Evolutionary conservation across 2,797 vertebrate genomes (phyloP).

Genomic region (Chaenodraco wilsoni): DNA sequence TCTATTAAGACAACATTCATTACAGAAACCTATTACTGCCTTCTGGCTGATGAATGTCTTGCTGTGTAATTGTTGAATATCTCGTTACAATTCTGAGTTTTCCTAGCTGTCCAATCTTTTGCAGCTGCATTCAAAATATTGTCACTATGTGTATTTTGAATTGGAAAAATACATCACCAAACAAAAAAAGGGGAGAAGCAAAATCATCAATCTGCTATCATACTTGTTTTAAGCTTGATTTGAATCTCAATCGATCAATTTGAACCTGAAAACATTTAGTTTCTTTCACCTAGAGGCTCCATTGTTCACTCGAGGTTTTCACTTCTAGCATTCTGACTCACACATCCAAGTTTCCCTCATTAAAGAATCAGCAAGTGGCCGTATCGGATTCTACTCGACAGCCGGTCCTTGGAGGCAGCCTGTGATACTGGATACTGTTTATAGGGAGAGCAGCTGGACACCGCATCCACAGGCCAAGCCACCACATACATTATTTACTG

Average conservation of each 20-base stretch:
- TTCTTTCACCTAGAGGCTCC: slow-evolving; percentile 13
- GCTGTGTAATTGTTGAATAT: neutral
- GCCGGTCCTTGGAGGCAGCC: slow-evolving; percentile 57
- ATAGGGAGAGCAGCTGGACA: slow-evolving; percentile 66
- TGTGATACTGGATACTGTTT: slow-evolving; percentile 64
- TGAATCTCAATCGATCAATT: neutral
- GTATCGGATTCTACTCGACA: slow-evolving; percentile 72
- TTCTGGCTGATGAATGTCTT: neutral
- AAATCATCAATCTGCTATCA: neutral
- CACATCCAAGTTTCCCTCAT: slow-evolving; percentile 55
- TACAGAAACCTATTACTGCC: neutral
- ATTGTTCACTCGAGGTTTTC: neutral
- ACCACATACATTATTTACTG: slow-evolving; percentile 77
- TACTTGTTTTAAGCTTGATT: neutral
- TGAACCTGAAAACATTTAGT: slow-evolving; percentile 9
- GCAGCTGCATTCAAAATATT: slow-evolving; percentile 1
- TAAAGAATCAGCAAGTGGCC: slow-evolving; percentile 58
- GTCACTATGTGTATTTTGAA: neutral
- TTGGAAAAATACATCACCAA: neutral
- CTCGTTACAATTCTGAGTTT: neutral
- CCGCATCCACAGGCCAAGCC: slow-evolving; percentile 52
- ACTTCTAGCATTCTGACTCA: slow-evolving; percentile 28
- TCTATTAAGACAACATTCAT: neutral
- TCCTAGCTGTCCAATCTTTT: neutral
- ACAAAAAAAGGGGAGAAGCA: neutral